Conservation (phyloP, 2,888 invertebrate genomes). For the Mechanitis messenoides region DNA sequence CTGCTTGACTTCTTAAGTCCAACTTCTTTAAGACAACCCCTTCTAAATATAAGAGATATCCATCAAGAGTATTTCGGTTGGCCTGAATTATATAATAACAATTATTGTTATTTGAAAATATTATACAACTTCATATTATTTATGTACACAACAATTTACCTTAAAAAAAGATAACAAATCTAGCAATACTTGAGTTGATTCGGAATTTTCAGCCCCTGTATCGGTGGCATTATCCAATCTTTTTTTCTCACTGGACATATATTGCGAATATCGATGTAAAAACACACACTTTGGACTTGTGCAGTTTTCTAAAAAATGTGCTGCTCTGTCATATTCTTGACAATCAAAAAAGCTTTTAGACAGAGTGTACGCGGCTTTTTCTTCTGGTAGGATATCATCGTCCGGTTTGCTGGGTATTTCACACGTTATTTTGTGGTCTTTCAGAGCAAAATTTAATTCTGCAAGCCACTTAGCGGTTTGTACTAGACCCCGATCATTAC, state of each 20-base stretch:
- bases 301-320: conserved; percentile 85
- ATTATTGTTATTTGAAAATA: not conserved
- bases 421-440: conserved; percentile 78
- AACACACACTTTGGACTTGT: conserved; percentile 85
- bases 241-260: conserved; percentile 93
- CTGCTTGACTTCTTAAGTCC: conserved; percentile 86
- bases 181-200: conserved; percentile 63
- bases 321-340: conserved; percentile 92
- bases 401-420: conserved; percentile 55
- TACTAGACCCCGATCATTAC: conserved; percentile 85
- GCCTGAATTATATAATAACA: conserved; percentile 45
- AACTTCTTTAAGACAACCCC: conserved; percentile 93
- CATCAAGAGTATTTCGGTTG: conserved; percentile 85
- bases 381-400: conserved; percentile 73
- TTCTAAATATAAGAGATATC: conserved; percentile 91
- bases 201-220: conserved; percentile 56
- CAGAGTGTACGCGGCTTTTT: conserved; percentile 83
- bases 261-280: conserved; percentile 89
- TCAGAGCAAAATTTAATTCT: conserved; percentile 87
- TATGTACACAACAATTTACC: conserved; percentile 36
- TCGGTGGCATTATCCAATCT: conserved; percentile 83
- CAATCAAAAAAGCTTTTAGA: conserved; percentile 93
- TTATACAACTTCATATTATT: not conserved
- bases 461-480: conserved; percentile 93
- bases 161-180: conserved; percentile 68